Conservation (phyloP, 2,113 vertebrate species). For the Erinaceus europaeus region DNA sequence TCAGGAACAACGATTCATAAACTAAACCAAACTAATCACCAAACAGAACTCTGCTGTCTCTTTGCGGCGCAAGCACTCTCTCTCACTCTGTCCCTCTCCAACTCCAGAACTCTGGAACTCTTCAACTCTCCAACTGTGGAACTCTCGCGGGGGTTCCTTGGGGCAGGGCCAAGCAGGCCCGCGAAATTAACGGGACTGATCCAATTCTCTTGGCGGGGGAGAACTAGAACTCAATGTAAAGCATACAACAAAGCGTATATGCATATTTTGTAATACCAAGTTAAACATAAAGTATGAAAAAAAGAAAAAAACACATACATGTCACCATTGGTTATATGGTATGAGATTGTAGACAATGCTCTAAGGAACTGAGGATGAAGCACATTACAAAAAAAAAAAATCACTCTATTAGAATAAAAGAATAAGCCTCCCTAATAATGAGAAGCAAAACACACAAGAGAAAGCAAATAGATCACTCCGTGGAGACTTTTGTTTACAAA, state of each 20-base stretch:
- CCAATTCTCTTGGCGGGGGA: no score
- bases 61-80: no score
- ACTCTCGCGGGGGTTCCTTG: no score
- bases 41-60: no score
- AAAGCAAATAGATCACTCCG: background rate
- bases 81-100: no score
- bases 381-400: background rate
- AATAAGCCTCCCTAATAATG: background rate
- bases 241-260: background rate
- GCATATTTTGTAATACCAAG: background rate
- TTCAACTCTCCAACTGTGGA: no score
- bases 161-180: no score
- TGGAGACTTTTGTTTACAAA: background rate
- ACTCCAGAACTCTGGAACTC: no score
- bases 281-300: background rate
- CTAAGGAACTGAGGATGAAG: background rate
- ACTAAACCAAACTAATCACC: no score
- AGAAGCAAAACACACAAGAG: background rate
- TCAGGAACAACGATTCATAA: no score
- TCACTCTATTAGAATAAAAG: background rate
- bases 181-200: no score
- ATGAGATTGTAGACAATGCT: background rate
- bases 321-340: background rate
- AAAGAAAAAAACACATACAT: background rate
- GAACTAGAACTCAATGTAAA: no score